These are phyloP conservation scores for Chydorus sphaericus DNA, from an alignment of 2,888 invertebrate genomes.

Conservation along the genomic window DNA sequence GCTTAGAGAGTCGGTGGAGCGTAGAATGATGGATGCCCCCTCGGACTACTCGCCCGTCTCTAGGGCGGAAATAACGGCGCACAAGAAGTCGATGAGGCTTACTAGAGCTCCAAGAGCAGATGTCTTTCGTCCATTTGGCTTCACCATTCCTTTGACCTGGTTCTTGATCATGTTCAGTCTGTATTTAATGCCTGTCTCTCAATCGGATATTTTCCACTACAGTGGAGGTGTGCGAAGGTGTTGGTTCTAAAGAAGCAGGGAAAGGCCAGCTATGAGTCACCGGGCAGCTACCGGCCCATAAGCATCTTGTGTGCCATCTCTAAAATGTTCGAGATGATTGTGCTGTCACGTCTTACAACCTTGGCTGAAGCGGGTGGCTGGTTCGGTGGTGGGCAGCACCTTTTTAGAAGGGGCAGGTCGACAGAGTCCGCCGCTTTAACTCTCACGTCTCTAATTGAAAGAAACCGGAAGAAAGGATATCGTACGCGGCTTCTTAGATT, in stretches of 20 bases:
- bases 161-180: not conserved
- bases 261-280: not conserved
- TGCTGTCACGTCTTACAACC: not conserved
- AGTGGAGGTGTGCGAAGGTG: not conserved
- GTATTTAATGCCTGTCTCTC: conserved; percentile 3
- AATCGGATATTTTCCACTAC: not conserved
- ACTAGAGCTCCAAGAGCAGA: not conserved
- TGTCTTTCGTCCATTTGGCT: not conserved
- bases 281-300: not conserved
- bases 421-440: not conserved
- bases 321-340: not conserved
- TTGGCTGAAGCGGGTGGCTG: not conserved
- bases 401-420: not conserved
- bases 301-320: not conserved
- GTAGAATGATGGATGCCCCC: not conserved
- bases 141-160: too few species aligned
- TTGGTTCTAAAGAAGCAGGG: not conserved
- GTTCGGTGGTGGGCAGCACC: not conserved
- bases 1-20: too few species aligned
- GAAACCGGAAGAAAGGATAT: not conserved
- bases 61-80: not conserved
- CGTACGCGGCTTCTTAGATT: not conserved
- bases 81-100: not conserved
- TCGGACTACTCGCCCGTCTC: not conserved
- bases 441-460: not conserved